Percentiles rank a stretch among this genome's conserved stretches.
phyloP scores from a whole-genome alignment of 2,888 invertebrate genomes.

The Invenusta paracnida region DNA sequence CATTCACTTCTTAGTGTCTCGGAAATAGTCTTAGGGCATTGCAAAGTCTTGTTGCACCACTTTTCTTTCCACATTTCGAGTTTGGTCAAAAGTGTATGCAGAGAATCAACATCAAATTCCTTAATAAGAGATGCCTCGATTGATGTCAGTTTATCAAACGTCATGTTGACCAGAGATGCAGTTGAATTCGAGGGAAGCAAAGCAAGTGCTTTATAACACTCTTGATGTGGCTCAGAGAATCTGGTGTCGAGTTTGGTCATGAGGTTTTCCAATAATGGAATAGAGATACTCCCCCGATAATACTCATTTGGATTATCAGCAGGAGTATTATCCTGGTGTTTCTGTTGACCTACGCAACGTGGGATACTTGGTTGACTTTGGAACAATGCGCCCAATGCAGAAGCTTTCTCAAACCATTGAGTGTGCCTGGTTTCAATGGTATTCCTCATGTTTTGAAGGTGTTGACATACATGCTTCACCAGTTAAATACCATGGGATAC shows the following conservation, averaged over 20 bases:
- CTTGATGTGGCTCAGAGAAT: constrained; percentile 18
- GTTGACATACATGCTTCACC: constrained; percentile 23
- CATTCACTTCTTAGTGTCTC: constrained; percentile 29
- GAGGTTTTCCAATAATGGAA: constrained; percentile 26
- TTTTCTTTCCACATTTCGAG: constrained; percentile 29
- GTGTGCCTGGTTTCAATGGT: constrained; percentile 29
- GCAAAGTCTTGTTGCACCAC: constrained; percentile 27
- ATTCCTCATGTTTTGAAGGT: constrained; percentile 23
- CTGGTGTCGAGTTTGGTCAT: constrained; percentile 7
- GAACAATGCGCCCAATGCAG: constrained; percentile 23
- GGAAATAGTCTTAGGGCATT: constrained; percentile 26
- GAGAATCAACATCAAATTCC: constrained; percentile 29
- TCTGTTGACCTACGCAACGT: constrained; percentile 1
- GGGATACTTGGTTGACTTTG: constrained; percentile 20
- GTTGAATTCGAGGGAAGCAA: constrained; percentile 24
- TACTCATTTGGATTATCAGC: constrained; percentile 22
- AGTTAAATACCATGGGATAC: constrained; percentile 18
- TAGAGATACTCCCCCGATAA: constrained; percentile 2
- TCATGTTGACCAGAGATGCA: constrained; percentile 29
- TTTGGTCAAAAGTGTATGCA: constrained; percentile 1
- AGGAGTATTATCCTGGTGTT: constrained; percentile 25
- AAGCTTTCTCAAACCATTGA: constrained; percentile 27
- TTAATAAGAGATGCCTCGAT: constrained; percentile 18
- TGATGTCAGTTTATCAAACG: constrained; percentile 1
- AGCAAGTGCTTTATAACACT: constrained; percentile 26